phyloP scores from a whole-genome alignment of 2,797 vertebrate genomes.

The Cynodonichthys magdalenae region DNA sequence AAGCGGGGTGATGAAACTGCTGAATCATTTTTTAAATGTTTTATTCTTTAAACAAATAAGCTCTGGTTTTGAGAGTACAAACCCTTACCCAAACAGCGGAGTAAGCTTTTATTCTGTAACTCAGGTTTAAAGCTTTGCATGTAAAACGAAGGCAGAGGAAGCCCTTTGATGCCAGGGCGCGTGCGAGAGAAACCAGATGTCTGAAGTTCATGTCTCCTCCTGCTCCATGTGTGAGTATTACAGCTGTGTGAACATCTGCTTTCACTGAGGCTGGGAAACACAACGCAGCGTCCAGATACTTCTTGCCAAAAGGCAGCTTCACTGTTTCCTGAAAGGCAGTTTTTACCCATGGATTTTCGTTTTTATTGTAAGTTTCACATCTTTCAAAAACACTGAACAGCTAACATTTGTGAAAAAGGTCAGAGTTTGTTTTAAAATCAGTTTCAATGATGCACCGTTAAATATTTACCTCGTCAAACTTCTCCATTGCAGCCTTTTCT shows the following conservation, averaged over 20 bases:
- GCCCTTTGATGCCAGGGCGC: constrained; percentile 76
- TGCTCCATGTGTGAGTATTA: constrained; percentile 91
- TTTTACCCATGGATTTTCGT: no score
- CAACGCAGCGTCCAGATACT: constrained; percentile 82
- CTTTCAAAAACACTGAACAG: not conserved
- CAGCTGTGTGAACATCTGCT: constrained; percentile 66
- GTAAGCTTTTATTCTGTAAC: constrained; percentile 87
- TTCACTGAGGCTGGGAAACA: constrained; percentile 71
- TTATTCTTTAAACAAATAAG: not conserved
- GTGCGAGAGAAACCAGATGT: constrained; percentile 86
- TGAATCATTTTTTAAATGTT: not conserved
- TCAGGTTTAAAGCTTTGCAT: constrained; percentile 90
- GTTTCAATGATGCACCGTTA: no score
- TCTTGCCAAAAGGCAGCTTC: constrained; percentile 88
- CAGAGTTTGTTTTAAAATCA: no score
- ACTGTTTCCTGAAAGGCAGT: constrained; percentile 81
- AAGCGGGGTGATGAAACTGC: not conserved
- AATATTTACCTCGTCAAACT: constrained; percentile 54
- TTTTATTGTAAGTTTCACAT: not conserved
- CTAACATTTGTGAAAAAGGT: no score
- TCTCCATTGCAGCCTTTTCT: constrained; percentile 25
- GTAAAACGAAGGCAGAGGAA: constrained; percentile 90
- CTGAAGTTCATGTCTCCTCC: constrained; percentile 92
- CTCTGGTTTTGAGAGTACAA: not conserved
- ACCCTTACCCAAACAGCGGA: constrained; percentile 85